Base-by-base conservation (phyloP, 2,797 vertebrate genomes). In the Amniataba percoides region DNA sequence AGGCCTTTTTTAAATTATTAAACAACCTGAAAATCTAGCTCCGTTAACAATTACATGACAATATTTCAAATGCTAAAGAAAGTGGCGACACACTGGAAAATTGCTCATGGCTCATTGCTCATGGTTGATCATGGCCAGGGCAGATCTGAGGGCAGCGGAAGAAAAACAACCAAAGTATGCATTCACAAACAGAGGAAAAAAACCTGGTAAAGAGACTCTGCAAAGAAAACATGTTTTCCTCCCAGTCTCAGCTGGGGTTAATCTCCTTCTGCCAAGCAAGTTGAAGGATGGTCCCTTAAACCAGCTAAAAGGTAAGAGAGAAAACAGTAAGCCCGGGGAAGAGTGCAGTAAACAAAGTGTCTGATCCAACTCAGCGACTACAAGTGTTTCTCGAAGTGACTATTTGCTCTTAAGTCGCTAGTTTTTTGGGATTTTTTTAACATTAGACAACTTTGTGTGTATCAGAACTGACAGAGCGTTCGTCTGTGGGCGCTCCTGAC, bases 141-240 rank as follows among this genome's bases (percentile, higher is more conserved):
- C 13, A 48, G 23, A 55, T 63, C 7, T 62, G 18, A 27, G 62
- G 21, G 52, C 40, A 21, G 4, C 25, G 52, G 7, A n/a, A 19
- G 39, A 2, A 31, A 71, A 51, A 13, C 14, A 55, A 36, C 25
- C 11, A 0, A 21, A n/a, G 18, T 46, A 19, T 46, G 4, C 5
- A 16, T 40, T 71, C 36, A 75, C 51, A 62, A 39, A 46, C 8
- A 3, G 10, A 27, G 11, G 25, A 15, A 56, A 15, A 56, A 1
- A n/a, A 74, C 5, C 23, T 45, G 2, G 18, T 49, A 36, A 53
- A 69, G 7, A 61, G 27, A 39, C 13, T 77, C 21, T 59, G 46
- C 34, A 60, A 58, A 39, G 21, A 23, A 62, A 60, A 53, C 21
- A 7, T 1, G 21, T 58, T 51, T 19, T 34, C 2, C 48, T 48